Evolutionary conservation across 2,888 invertebrate genomes (phyloP).

Genomic region (Eustalomyia histrio): DNA sequence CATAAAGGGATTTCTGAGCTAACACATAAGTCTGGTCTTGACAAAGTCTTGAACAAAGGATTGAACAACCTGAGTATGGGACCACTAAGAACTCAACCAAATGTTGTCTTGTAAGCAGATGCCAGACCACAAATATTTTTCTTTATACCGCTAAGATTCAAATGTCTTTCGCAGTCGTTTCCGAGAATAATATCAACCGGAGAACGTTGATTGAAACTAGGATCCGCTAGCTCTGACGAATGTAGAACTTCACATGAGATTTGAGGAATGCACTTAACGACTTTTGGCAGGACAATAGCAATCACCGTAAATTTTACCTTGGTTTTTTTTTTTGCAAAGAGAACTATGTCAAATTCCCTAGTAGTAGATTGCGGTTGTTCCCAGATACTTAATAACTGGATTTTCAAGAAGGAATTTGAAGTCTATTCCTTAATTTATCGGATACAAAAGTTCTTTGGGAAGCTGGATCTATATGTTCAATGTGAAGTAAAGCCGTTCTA

Average conservation of each 20-base stretch:
- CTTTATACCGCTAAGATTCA: too few species aligned
- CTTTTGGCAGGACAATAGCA: conserved; percentile 11
- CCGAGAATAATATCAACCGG: conserved; percentile 25
- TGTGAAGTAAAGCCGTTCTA: neutral
- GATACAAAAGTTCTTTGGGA: too few species aligned
- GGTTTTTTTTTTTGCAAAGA: conserved; percentile 1
- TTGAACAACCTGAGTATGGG: neutral
- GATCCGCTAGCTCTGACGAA: neutral
- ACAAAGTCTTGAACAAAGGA: too few species aligned
- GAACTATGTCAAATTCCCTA: conserved; percentile 1
- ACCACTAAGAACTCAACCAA: conserved; percentile 23
- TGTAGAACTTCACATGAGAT: conserved; percentile 6
- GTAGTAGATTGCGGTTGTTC: conserved; percentile 3
- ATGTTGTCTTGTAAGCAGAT: too few species aligned
- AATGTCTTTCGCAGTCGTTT: conserved; percentile 10
- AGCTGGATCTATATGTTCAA: too few species aligned
- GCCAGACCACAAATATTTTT: too few species aligned
- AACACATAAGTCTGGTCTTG: too few species aligned
- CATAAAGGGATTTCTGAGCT: too few species aligned
- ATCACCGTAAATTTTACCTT: neutral
- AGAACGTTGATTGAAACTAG: neutral
- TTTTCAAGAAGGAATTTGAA: too few species aligned
- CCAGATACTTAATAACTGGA: neutral
- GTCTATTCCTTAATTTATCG: too few species aligned
- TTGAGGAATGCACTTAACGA: neutral